Percentiles rank a stretch among this genome's conserved stretches.
Conservation (phyloP, 1,140 invertebrate species). For the Musca vetustissima region DNA sequence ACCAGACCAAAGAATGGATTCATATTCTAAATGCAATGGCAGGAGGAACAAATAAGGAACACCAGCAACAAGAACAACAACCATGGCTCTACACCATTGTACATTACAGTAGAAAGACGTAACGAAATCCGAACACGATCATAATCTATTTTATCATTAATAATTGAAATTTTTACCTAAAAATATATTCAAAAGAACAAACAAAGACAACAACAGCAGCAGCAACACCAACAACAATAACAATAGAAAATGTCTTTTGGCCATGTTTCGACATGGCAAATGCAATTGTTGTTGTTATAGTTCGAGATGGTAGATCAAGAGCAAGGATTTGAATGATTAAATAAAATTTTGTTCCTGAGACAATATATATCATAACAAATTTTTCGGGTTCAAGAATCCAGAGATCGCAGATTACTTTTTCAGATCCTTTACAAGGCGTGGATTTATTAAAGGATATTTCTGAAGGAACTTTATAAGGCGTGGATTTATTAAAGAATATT, state of each 20-base stretch:
- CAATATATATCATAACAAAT: no score
- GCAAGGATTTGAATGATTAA: no score
- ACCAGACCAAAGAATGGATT: constrained; percentile 7
- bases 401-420: no score
- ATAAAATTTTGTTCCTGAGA: no score
- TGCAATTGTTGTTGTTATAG: neutral
- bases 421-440: no score
- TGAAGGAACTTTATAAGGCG: no score
- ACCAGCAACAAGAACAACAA: neutral
- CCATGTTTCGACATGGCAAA: constrained; percentile 14
- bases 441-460: no score
- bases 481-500: no score
- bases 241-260: constrained; percentile 15
- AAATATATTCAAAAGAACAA: constrained; percentile 26
- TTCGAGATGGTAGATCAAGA: no score
- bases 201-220: no score
- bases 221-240: no score
- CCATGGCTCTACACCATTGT: neutral
- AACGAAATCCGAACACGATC: constrained; percentile 29
- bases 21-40: constrained; percentile 15
- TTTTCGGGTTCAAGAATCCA: no score
- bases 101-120: constrained; percentile 12
- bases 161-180: constrained; percentile 32
- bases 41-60: constrained; percentile 8
- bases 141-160: constrained; percentile 33